phyloP scores from a whole-genome alignment of 92 coral and sea anemone genomes.

The Epizoanthus stellaris region DNA sequence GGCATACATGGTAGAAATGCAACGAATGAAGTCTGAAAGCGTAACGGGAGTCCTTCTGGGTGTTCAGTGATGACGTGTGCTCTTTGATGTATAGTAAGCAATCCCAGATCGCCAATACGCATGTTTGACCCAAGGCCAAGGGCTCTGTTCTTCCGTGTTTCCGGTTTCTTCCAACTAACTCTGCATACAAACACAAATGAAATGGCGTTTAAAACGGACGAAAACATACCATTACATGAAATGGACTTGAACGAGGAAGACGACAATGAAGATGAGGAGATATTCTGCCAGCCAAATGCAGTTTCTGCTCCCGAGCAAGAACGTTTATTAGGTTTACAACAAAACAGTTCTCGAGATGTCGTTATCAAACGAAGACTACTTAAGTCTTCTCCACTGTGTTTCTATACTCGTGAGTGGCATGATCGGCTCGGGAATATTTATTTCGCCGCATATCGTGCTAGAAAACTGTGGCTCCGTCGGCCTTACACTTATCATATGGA shows the following conservation, averaged over 20 bases:
- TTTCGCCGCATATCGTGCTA: conserved; percentile 8
- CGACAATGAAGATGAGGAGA: not conserved
- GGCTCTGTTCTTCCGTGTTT: not conserved
- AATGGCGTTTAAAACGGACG: not conserved
- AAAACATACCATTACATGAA: not conserved
- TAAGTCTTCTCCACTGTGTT: conserved; percentile 2
- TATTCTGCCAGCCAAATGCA: not conserved
- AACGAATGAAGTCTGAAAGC: too few species aligned
- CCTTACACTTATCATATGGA: not conserved
- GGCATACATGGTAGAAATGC: too few species aligned
- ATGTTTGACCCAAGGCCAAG: not conserved
- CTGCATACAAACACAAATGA: not conserved
- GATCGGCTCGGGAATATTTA: conserved; percentile 3
- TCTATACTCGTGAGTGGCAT: conserved; percentile 13
- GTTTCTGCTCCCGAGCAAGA: not conserved
- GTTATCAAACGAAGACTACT: conserved; percentile 1
- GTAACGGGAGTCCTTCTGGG: too few species aligned
- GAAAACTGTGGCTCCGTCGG: conserved; percentile 12
- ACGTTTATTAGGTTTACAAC: not conserved
- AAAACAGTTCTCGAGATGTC: not conserved
- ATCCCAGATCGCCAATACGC: too few species aligned
- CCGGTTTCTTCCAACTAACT: not conserved
- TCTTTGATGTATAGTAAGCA: too few species aligned
- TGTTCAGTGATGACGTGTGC: too few species aligned
- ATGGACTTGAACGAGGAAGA: not conserved